phyloP scores from a whole-genome alignment of 2,113 vertebrate genomes.

The Ailuropoda melanoleuca region DNA sequence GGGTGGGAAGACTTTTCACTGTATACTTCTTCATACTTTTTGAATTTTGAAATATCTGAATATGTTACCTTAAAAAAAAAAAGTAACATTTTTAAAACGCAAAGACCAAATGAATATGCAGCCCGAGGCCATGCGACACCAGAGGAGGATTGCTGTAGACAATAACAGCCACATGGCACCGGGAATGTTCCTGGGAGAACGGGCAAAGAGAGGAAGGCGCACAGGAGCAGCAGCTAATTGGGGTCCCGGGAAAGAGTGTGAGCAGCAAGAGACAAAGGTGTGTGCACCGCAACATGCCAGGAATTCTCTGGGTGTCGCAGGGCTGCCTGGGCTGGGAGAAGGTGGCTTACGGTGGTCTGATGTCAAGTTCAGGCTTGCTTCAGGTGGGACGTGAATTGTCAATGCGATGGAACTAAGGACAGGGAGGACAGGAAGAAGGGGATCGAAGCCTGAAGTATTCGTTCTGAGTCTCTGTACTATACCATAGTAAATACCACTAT shows the following conservation, averaged over 20 bases:
- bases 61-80: neutral
- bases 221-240: neutral
- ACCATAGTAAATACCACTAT: too few relatives aligned
- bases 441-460: neutral
- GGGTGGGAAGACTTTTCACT: neutral
- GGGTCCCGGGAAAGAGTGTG: neutral
- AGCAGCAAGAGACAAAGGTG: neutral
- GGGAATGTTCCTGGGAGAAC: neutral
- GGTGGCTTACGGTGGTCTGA: neutral
- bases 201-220: neutral
- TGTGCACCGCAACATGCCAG: neutral
- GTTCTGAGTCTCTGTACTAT: neutral
- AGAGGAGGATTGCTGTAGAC: neutral
- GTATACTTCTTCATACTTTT: neutral
- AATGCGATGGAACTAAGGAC: neutral
- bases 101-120: constrained; percentile 23
- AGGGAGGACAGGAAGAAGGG: neutral
- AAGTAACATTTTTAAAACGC: neutral
- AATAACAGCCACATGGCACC: accelerated
- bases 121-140: neutral
- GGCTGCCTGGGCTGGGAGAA: neutral
- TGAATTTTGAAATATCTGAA: neutral
- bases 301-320: neutral
- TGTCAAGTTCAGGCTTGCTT: neutral
- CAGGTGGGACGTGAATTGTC: neutral